These are phyloP conservation scores for Drosophila willistoni DNA, from an alignment of 1,140 invertebrate genomes.

Conservation along the genomic window DNA sequence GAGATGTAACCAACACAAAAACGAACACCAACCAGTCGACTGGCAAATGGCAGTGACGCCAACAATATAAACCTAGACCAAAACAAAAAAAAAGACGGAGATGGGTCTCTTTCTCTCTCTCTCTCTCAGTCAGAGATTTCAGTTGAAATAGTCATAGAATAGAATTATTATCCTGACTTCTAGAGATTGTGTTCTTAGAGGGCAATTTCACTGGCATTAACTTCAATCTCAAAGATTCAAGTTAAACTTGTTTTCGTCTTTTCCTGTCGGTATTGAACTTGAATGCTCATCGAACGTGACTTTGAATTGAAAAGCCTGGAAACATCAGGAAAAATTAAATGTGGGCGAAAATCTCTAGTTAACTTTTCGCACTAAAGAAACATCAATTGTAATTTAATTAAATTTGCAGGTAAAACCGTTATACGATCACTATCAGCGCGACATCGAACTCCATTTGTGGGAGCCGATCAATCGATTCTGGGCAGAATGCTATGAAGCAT, in stretches of 20 bases:
- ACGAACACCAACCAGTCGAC: slow-evolving; percentile 47
- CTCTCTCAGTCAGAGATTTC: too few relatives aligned
- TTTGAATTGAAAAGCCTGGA: slow-evolving; percentile 11
- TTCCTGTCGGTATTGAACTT: slow-evolving; percentile 64
- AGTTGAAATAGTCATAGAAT: too few relatives aligned
- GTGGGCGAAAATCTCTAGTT: not conserved
- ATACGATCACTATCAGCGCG: slow-evolving; percentile 83
- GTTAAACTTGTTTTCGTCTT: slow-evolving; percentile 69
- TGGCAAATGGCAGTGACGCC: slow-evolving; percentile 54
- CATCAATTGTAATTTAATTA: too few relatives aligned
- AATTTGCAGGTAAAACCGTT: slow-evolving; percentile 83
- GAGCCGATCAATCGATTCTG: slow-evolving; percentile 86
- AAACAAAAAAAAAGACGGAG: not conserved
- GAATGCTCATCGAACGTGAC: slow-evolving; percentile 70
- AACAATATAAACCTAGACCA: not conserved
- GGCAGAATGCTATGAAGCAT: slow-evolving; percentile 86
- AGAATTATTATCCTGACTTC: too few relatives aligned
- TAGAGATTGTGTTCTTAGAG: not conserved
- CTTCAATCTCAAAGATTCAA: slow-evolving; percentile 1
- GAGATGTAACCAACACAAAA: slow-evolving; percentile 40
- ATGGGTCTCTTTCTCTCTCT: not conserved
- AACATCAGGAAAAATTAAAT: not conserved
- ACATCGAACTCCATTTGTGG: slow-evolving; percentile 83
- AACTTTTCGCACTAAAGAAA: too few relatives aligned
- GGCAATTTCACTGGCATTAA: not conserved